phyloP scores from a whole-genome alignment of 2,888 invertebrate genomes.

The Tenthredo scrophulariae region DNA sequence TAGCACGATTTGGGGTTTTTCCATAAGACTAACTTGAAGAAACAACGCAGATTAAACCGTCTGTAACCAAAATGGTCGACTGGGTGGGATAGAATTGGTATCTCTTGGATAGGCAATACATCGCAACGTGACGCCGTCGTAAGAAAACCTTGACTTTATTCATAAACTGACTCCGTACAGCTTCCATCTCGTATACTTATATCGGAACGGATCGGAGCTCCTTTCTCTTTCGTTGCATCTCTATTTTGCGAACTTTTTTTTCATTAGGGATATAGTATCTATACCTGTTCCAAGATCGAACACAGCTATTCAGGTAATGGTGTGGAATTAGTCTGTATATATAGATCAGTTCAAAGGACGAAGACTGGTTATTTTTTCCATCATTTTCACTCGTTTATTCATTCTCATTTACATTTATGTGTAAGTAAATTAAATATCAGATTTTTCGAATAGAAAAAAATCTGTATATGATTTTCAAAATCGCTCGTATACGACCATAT shows the following conservation, averaged over 20 bases:
- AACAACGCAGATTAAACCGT: slow-evolving; percentile 20
- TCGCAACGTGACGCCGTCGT: slow-evolving; percentile 58
- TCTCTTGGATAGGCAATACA: slow-evolving; percentile 39
- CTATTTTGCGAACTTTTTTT: slow-evolving; percentile 24
- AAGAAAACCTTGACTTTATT: slow-evolving; percentile 73
- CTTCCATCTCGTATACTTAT: background rate
- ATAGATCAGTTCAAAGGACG: background rate
- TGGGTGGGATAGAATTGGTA: slow-evolving; percentile 22
- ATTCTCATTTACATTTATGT: background rate
- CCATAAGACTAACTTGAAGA: background rate
- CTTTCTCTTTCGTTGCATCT: slow-evolving; percentile 53
- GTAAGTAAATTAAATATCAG: background rate
- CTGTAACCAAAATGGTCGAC: slow-evolving; percentile 1
- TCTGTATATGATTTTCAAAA: background rate
- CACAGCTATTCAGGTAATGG: background rate
- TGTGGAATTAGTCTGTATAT: background rate
- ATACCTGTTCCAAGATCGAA: background rate
- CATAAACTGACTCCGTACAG: slow-evolving; percentile 3
- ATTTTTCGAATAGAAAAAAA: background rate
- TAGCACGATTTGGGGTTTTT: slow-evolving; percentile 18
- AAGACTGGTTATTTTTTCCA: background rate
- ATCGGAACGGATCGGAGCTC: slow-evolving; percentile 16
- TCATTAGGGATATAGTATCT: background rate
- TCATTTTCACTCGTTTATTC: background rate
- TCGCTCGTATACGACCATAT: background rate